Percentiles rank a stretch among this genome's conserved stretches.
These are phyloP conservation scores for Chitala chitala DNA, from an alignment of 2,113 vertebrate species.

Conservation along the genomic window DNA sequence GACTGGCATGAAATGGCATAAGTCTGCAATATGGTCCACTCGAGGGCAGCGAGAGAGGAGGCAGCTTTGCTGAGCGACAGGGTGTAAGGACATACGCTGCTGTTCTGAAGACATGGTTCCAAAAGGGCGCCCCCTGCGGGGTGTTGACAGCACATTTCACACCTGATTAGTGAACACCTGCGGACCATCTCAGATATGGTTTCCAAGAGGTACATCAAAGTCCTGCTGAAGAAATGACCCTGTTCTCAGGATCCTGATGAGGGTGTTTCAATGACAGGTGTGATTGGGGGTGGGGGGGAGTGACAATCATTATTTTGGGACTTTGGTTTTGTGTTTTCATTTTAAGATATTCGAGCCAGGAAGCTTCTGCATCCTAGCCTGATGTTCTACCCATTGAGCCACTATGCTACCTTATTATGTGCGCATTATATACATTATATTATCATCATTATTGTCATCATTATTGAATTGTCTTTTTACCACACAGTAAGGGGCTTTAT, in stretches of 20 bases:
- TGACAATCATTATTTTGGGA: too few species aligned
- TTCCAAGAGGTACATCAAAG: slow-evolving; percentile 30
- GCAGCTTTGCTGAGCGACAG: slow-evolving; percentile 30
- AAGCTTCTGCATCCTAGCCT: too few species aligned
- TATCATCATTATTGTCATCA: too few species aligned
- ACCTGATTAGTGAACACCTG: slow-evolving; percentile 66
- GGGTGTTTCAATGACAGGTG: background rate
- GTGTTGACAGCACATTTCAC: slow-evolving; percentile 53
- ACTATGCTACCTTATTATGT: too few species aligned
- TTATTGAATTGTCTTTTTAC: too few species aligned
- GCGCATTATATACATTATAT: too few species aligned
- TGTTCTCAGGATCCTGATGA: slow-evolving; percentile 16
- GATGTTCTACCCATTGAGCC: too few species aligned
- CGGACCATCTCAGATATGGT: slow-evolving; percentile 53
- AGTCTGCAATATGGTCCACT: slow-evolving; percentile 55
- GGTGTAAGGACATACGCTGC: slow-evolving; percentile 52
- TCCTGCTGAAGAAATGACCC: slow-evolving; percentile 27
- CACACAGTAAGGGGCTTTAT: too few species aligned
- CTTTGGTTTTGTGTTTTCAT: too few species aligned
- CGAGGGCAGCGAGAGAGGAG: slow-evolving; percentile 41
- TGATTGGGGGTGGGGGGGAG: background rate
- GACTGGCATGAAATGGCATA: slow-evolving; percentile 51
- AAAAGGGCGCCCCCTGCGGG: slow-evolving; percentile 39
- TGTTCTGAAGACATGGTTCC: slow-evolving; percentile 27
- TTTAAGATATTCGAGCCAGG: too few species aligned